Evolutionary conservation across 2,888 invertebrate species (phyloP).

Genomic region (Netelia melanura): DNA sequence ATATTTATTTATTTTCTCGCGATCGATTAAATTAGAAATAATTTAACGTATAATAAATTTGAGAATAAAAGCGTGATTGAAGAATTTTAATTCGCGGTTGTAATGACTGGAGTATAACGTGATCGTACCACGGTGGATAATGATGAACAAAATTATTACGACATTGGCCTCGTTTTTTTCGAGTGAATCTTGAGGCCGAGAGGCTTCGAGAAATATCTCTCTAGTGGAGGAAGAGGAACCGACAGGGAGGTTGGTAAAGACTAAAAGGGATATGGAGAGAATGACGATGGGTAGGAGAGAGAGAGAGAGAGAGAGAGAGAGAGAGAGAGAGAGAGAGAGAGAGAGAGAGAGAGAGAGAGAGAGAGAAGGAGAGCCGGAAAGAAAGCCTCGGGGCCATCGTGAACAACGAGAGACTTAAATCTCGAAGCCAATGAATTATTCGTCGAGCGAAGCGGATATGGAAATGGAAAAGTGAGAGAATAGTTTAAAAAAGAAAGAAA

Average conservation of each 20-base stretch:
- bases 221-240: not conserved
- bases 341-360: too few relatives aligned
- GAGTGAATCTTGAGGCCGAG: constrained; percentile 30
- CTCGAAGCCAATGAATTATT: constrained; percentile 46
- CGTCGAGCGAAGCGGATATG: constrained; percentile 41
- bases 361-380: constrained; percentile 24
- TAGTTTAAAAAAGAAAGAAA: not conserved
- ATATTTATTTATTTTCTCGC: too few relatives aligned
- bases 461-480: constrained; percentile 15
- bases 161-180: constrained; percentile 47
- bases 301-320: constrained; percentile 5
- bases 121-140: not conserved
- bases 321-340: too few relatives aligned
- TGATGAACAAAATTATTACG: constrained; percentile 18
- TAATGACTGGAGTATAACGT: not conserved
- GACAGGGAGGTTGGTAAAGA: not conserved
- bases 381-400: constrained; percentile 28
- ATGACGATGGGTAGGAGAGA: not conserved
- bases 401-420: constrained; percentile 32
- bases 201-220: constrained; percentile 21
- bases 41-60: too few relatives aligned
- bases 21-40: too few relatives aligned
- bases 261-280: constrained; percentile 11
- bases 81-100: not conserved
- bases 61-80: too few relatives aligned